Base-by-base conservation (phyloP, 2,113 vertebrate genomes). In the Tringa solitaria region DNA sequence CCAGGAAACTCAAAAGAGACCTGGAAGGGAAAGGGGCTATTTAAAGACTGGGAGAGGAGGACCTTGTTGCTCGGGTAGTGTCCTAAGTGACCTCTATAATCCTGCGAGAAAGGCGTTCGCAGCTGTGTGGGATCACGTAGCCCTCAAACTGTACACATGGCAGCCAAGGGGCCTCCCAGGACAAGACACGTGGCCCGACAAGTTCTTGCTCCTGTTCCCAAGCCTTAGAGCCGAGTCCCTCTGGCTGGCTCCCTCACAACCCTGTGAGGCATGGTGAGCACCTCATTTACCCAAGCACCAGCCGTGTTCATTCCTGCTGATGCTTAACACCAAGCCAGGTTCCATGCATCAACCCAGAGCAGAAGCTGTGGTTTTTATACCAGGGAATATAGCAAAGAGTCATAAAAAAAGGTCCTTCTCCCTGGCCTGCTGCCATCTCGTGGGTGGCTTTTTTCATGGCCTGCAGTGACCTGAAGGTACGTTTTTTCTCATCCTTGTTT, bases 71-170 rank as follows among this genome's bases (percentile, higher is more conserved):
- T 93, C 61, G 78, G 76, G 63, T 56, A 94, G 79, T 85, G 65
- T 94, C 96, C 86, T 84, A 96, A 97, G 96, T 95, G 95, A 97
- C 95, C 93, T 83, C 93, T 93, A 97, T 94, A 97, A 97, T 93
- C 96, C 93, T 57, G 54, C 95, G 76, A 97, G 94, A 97, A 96
- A 97, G 96, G 96, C 88, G 37, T 93, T 83, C 95, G 5, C 96
- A 98, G 94, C 95, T 98, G 95, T 93, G 82, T 81, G 76, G 93
- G 96, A 97, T 98, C 97, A 90, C 45, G 9, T 97, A 97, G 86
- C 94, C 91, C 87, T 94, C 78, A 79, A 93, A 95, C 89, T 97
- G 84, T 92, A 95, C 91, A 63, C 70, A 4, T 45, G 82, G 82
- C 50, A 69, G 76, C 87, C 82, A 95, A 84, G 70, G 72, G 86